Percentiles rank a stretch among this genome's conserved stretches.
Evolutionary conservation across 2,113 vertebrate genomes (phyloP).

Genomic region (Etheostoma spectabile): DNA sequence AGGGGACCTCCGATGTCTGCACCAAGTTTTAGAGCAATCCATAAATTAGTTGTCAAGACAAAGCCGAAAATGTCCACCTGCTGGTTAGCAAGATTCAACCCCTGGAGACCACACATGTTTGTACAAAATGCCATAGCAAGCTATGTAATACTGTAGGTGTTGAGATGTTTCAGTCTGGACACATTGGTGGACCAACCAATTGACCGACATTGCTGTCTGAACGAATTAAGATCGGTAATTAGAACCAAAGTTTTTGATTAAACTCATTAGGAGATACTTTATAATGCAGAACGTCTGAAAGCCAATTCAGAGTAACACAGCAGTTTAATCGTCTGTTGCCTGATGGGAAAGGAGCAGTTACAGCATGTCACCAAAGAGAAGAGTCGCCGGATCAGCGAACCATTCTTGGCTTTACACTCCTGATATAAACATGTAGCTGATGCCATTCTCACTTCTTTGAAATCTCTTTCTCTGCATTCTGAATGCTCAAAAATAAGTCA

Average conservation of each 20-base stretch:
- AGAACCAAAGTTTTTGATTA: constrained; percentile 16
- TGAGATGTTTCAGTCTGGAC: neutral
- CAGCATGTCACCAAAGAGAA: constrained; percentile 47
- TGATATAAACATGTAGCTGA: constrained; percentile 19
- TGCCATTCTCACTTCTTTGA: constrained; percentile 28
- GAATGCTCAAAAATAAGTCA: constrained; percentile 19
- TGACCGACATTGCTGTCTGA: neutral
- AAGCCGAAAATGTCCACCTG: neutral
- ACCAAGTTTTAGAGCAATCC: neutral
- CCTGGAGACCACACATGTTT: neutral
- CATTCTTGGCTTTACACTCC: constrained; percentile 23
- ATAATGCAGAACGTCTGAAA: constrained; percentile 43
- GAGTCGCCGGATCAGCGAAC: constrained; percentile 50
- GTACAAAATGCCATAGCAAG: neutral
- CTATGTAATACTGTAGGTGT: neutral
- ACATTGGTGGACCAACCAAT: neutral
- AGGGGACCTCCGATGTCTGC: neutral
- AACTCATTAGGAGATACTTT: constrained; percentile 16
- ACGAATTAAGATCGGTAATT: neutral
- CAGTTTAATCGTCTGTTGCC: constrained; percentile 34
- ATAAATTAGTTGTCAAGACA: neutral
- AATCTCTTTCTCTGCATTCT: constrained; percentile 9
- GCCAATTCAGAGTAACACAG: constrained; percentile 28
- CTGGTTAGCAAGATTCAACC: neutral
- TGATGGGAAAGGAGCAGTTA: constrained; percentile 34